phyloP scores from a whole-genome alignment of 2,113 vertebrate genomes.

The Toxotes chatareus region DNA sequence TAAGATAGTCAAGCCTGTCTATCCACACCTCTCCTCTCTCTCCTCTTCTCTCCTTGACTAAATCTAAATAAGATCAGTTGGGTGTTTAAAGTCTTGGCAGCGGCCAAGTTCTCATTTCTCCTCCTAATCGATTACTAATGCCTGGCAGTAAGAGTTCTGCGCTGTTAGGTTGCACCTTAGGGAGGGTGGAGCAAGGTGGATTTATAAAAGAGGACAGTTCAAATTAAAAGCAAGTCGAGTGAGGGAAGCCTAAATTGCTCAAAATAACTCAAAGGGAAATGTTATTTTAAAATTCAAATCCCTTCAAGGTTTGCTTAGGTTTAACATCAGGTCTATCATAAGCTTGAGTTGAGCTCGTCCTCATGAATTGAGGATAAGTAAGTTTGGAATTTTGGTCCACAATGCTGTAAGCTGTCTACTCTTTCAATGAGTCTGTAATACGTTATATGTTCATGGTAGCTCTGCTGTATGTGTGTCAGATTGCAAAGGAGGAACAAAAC shows the following conservation, averaged over 20 bases:
- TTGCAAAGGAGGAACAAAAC: constrained; percentile 72
- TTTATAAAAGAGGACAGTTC: constrained; percentile 18
- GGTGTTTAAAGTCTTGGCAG: constrained; percentile 65
- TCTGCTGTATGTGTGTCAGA: constrained; percentile 71
- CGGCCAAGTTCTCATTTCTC: constrained; percentile 42
- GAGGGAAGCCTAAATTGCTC: constrained; percentile 19
- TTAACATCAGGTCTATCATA: constrained; percentile 30
- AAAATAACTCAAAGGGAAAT: constrained; percentile 52
- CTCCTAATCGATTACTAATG: constrained; percentile 70
- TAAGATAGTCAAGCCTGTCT: constrained; percentile 70
- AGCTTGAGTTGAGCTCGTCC: constrained; percentile 38
- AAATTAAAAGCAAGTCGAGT: constrained; percentile 20
- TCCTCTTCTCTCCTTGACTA: constrained; percentile 51
- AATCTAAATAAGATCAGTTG: constrained; percentile 78
- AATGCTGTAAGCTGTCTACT: constrained; percentile 5
- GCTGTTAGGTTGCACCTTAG: constrained; percentile 42
- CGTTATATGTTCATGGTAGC: constrained; percentile 42
- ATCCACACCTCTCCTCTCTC: constrained; percentile 47
- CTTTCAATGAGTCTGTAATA: constrained; percentile 34
- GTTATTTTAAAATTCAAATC: constrained; percentile 55
- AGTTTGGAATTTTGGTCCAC: constrained; percentile 35
- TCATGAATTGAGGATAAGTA: not conserved
- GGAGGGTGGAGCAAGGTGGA: constrained; percentile 17
- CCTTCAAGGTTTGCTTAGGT: constrained; percentile 43
- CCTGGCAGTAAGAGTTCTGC: constrained; percentile 43